phyloP scores from a whole-genome alignment of 2,888 invertebrate genomes.

The Drosophila kanekoi region DNA sequence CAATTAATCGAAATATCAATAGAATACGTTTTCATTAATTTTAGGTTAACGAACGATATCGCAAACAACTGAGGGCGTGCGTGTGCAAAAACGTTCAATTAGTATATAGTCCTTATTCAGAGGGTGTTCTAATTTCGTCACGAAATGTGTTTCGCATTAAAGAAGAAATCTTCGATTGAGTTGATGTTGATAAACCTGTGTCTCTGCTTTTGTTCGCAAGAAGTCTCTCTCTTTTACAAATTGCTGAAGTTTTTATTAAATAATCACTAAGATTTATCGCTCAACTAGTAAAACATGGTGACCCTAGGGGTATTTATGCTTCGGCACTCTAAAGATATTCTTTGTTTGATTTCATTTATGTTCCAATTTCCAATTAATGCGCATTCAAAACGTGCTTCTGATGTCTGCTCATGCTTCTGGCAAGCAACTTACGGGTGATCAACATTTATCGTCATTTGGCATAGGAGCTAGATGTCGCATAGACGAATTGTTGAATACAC shows the following conservation, averaged over 20 bases:
- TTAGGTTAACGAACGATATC: conserved; percentile 62
- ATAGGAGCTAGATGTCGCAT: conserved; percentile 37
- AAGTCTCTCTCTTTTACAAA: too few species aligned
- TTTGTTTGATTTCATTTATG: too few species aligned
- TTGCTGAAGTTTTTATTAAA: too few species aligned
- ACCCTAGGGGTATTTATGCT: background rate
- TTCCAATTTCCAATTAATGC: conserved; percentile 1
- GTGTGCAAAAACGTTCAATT: conserved; percentile 31
- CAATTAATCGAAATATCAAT: conserved; percentile 46
- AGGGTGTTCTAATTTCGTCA: too few species aligned
- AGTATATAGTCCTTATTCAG: background rate
- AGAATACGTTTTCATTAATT: conserved; percentile 22
- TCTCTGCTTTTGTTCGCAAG: too few species aligned
- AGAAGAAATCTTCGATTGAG: too few species aligned
- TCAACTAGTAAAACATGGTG: too few species aligned
- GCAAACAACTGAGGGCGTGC: conserved; percentile 5
- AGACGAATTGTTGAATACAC: conserved; percentile 1
- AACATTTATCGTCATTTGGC: conserved; percentile 66
- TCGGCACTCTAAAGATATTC: background rate
- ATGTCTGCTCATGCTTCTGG: conserved; percentile 66
- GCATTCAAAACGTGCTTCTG: background rate
- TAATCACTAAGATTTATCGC: too few species aligned
- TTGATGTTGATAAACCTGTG: too few species aligned
- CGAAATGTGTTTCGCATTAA: too few species aligned
- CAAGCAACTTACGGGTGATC: conserved; percentile 62